Base-by-base conservation (phyloP, 2,113 vertebrate species). In the Dipodomys spectabilis region DNA sequence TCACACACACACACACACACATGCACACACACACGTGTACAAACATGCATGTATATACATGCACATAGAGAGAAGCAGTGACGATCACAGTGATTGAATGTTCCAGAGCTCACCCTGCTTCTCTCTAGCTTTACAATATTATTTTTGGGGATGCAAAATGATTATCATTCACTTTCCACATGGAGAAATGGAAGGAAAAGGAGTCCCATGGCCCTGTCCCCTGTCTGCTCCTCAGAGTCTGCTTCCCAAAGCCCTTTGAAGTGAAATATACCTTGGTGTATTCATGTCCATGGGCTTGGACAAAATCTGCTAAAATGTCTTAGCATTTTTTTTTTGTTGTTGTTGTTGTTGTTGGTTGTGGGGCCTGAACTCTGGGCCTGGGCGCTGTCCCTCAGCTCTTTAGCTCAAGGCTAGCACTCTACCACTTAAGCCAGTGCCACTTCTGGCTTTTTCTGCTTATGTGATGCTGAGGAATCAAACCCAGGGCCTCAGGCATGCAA, bases 91-190 rank as follows among this genome's bases (percentile, higher is more conserved):
- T 30, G 45, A 88, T n/a, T 7, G 87, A 92, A 22, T 44, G 44
- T 35, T 68, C 35, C 53, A 78, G 74, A 39, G 57, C 90, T 69
- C 80, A 62, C 75, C 84, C 71, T 35, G 65, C 81, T 89, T n/a
- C 20, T 27, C 81, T 92, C 71, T 64, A 85, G 75, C 92, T 82
- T 79, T 72, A 60, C 4, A 22, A 28, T 28, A 39, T 81, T 28
- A 77, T 81, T 90, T 35, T 0, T 20, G 86, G 85, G 85, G 53
- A 22, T 64, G n/a, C 49, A 53, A 9, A 53, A 13, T 86, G 89
- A 93, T 73, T 74, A 94, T 86, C 90, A 82, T 94, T 94, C 60
- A 85, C 86, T 80, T 94, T 92, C 77, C 84, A 97, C 86, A 82
- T 77, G 84, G 44, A 94, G 82, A 95, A 94, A 85, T 0, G 53